Percentiles rank a stretch among this genome's conserved stretches.
Conservation (phyloP, 2,113 vertebrate genomes). For the Oceanites oceanicus region DNA sequence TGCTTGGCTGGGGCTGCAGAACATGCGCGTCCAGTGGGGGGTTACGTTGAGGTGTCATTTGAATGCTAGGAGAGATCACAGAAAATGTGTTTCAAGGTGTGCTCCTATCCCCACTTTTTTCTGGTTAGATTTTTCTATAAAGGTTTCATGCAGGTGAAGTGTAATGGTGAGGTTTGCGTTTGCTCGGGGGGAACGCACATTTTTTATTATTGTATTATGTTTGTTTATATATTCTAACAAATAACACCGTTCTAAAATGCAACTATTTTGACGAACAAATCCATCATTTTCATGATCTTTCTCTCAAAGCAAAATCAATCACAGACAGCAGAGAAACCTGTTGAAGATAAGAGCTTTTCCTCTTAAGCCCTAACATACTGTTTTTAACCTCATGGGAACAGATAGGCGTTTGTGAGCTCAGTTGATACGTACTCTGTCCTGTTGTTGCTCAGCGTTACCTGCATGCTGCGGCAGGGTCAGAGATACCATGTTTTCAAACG, state of each 20-base stretch:
- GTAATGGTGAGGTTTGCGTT: background rate
- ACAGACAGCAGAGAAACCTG: background rate
- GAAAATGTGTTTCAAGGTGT: background rate
- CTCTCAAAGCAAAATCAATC: background rate
- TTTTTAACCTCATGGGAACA: background rate
- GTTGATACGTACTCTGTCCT: background rate
- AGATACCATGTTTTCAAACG: background rate
- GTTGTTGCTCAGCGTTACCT: accelerated
- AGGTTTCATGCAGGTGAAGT: background rate
- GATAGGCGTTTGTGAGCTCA: background rate
- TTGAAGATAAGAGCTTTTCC: background rate
- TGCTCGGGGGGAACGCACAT: background rate
- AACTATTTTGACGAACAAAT: background rate
- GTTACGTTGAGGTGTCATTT: background rate
- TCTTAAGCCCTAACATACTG: background rate
- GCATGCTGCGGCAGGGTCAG: background rate
- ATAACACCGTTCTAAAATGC: background rate
- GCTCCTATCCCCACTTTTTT: background rate
- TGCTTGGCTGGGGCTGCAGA: background rate
- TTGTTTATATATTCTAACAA: background rate
- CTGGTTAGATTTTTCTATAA: background rate
- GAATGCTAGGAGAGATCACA: background rate
- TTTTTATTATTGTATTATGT: background rate
- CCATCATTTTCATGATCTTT: background rate
- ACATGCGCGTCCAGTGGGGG: background rate